phyloP scores from a whole-genome alignment of 2,797 vertebrate genomes.

The Sebastes jordani region DNA sequence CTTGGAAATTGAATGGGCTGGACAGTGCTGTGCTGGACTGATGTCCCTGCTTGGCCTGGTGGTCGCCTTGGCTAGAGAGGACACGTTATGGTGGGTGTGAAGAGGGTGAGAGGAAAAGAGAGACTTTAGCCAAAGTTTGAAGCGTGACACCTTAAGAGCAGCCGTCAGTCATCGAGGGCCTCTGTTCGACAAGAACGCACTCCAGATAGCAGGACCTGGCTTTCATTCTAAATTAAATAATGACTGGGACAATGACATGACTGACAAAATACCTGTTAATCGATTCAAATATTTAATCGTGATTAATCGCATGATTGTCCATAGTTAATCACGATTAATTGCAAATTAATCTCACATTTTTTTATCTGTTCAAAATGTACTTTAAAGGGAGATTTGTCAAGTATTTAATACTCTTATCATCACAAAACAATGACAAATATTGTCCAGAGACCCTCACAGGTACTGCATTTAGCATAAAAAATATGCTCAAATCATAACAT shows the following conservation, averaged over 20 bases:
- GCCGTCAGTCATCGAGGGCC: not conserved
- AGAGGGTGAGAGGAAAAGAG: constrained; percentile 17
- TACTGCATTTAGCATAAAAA: too few species aligned
- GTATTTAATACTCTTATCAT: too few species aligned
- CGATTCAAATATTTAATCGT: too few species aligned
- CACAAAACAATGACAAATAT: too few species aligned
- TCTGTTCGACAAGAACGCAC: not conserved
- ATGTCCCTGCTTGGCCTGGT: constrained; percentile 42
- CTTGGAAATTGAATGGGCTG: not conserved
- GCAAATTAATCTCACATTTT: too few species aligned
- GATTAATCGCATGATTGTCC: too few species aligned
- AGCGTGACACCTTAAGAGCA: not conserved
- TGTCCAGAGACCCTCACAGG: too few species aligned
- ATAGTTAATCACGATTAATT: too few species aligned
- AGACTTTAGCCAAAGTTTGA: constrained; percentile 11
- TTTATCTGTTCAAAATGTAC: too few species aligned
- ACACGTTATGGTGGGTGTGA: not conserved
- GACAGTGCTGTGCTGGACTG: constrained; percentile 31
- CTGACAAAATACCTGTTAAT: not conserved
- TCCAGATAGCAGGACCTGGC: not conserved
- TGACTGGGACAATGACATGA: not conserved
- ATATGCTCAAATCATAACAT: too few species aligned
- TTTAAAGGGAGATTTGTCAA: too few species aligned
- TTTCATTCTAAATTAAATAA: not conserved
- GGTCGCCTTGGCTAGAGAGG: constrained; percentile 25